Conservation (phyloP, 2,113 vertebrate species). For the Caloenas nicobarica region DNA sequence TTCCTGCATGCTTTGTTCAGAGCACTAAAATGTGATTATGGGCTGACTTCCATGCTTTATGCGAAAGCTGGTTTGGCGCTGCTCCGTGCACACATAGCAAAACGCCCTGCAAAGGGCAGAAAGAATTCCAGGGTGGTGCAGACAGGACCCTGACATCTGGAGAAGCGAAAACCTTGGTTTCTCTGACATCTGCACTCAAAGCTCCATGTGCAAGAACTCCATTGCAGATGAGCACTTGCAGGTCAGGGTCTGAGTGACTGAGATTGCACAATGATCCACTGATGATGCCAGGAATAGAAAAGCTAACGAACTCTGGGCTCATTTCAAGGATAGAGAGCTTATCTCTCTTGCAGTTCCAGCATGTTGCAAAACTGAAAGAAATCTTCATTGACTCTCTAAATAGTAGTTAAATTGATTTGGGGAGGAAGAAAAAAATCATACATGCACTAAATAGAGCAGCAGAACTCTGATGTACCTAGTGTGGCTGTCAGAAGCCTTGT, state of each 20-base stretch:
- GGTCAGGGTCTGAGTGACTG: constrained; percentile 14
- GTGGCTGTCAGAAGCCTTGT: background rate
- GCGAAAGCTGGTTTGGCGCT: accelerated
- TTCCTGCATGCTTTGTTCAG: background rate
- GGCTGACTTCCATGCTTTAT: background rate
- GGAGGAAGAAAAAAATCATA: background rate
- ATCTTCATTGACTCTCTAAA: background rate
- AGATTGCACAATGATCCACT: constrained; percentile 11
- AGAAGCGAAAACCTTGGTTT: background rate
- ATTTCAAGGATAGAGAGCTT: constrained; percentile 51
- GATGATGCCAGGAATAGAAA: constrained; percentile 32
- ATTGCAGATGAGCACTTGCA: background rate
- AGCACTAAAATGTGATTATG: background rate
- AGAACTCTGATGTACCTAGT: background rate
- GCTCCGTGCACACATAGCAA: background rate
- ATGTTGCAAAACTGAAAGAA: background rate
- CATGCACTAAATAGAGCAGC: background rate
- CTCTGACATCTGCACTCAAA: background rate
- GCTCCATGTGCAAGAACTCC: background rate
- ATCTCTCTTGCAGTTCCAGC: background rate
- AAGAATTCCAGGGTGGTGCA: background rate
- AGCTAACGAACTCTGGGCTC: constrained; percentile 6
- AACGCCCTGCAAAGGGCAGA: background rate
- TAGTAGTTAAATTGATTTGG: background rate
- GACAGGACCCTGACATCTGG: background rate